These are phyloP conservation scores for Notechis scutatus DNA, from an alignment of 2,113 vertebrate genomes.

Conservation along the genomic window DNA sequence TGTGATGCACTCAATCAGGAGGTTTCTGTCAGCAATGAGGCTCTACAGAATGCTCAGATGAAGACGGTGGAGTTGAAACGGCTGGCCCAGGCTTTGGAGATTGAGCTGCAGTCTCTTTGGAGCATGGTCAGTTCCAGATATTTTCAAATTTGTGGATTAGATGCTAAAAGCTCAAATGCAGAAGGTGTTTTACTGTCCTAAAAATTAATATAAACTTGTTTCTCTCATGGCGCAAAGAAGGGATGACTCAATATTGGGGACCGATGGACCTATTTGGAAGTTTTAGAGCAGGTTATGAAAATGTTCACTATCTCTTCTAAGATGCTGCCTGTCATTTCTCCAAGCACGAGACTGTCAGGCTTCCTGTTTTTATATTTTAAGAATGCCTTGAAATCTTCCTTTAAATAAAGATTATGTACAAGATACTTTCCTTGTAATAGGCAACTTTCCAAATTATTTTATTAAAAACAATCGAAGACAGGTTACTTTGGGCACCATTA, in stretches of 20 bases:
- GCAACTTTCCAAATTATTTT: background rate
- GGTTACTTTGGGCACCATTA: background rate
- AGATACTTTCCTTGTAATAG: background rate
- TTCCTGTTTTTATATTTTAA: background rate
- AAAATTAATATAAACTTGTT: background rate
- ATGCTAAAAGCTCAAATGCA: background rate
- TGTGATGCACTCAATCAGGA: constrained; percentile 65
- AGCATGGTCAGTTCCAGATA: constrained; percentile 73
- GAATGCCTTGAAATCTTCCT: background rate
- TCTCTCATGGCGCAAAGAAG: background rate
- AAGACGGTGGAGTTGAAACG: constrained; percentile 75
- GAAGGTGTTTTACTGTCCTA: background rate
- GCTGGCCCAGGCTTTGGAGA: constrained; percentile 76
- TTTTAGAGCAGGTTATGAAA: background rate
- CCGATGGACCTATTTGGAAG: background rate
- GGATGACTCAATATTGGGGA: background rate
- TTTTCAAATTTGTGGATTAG: background rate
- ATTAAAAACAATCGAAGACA: background rate
- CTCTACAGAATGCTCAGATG: constrained; percentile 73
- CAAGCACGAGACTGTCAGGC: background rate
- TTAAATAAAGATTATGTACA: background rate
- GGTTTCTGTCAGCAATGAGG: constrained; percentile 68
- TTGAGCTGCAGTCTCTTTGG: constrained; percentile 79
- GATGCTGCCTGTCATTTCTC: background rate
- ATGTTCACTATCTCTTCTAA: background rate